Percentiles rank a stretch among this genome's conserved stretches.
phyloP scores from a whole-genome alignment of 2,888 invertebrate species.

The Drosophila kambysellisi region DNA sequence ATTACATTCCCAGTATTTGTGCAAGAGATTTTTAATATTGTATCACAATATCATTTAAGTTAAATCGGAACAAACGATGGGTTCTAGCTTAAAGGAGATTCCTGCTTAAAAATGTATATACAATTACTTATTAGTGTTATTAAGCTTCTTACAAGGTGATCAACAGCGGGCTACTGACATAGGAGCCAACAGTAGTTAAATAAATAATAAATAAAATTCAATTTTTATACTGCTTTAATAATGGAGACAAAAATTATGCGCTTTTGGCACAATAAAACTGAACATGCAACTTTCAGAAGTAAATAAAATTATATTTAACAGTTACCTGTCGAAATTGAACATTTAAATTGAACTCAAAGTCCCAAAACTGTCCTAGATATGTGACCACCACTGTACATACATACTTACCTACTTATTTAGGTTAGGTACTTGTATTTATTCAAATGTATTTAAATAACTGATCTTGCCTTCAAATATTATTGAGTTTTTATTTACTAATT shows the following conservation, averaged over 20 bases:
- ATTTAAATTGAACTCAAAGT: not conserved
- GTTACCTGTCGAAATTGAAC: not conserved
- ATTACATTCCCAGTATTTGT: not conserved
- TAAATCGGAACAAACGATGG: not conserved
- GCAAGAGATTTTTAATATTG: not conserved
- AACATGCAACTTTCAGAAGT: not conserved
- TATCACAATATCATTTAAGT: not conserved
- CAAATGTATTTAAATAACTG: not conserved
- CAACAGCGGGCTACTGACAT: not conserved
- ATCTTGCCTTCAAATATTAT: not conserved
- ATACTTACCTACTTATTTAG: not conserved
- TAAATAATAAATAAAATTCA: not conserved
- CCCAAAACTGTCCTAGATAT: not conserved
- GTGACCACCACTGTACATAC: not conserved
- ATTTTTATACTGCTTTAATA: not conserved
- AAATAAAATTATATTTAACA: not conserved
- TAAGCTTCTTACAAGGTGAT: not conserved
- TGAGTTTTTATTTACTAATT: not conserved
- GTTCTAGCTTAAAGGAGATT: not conserved
- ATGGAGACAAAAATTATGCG: not conserved
- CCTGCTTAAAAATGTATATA: not conserved
- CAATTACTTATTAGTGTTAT: not conserved
- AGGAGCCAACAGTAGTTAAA: not conserved
- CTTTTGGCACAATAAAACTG: not conserved
- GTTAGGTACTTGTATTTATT: not conserved